phyloP scores from a whole-genome alignment of 2,113 vertebrate species.

The Drymodes brunneopygia region DNA sequence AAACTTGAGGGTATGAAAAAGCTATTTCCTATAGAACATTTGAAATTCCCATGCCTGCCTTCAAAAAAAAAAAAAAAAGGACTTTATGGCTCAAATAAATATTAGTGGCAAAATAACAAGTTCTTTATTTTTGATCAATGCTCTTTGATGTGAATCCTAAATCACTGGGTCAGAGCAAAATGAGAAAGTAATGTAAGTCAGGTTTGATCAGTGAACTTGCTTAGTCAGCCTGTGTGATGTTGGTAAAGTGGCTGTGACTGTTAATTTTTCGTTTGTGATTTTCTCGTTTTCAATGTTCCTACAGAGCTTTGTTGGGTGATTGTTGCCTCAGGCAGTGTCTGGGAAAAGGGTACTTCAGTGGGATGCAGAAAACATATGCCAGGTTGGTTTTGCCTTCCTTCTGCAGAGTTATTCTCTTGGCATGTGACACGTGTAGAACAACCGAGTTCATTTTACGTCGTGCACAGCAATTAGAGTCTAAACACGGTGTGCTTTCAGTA shows the following conservation, averaged over 20 bases:
- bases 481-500: not conserved
- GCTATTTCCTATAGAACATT: not conserved
- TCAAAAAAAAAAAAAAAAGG: not conserved
- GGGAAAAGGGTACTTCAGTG: not conserved
- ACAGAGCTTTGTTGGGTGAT: not conserved
- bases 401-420: not conserved
- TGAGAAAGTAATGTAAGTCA: not conserved
- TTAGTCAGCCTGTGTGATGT: not conserved
- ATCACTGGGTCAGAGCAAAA: not conserved
- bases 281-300: fast-evolving
- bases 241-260: not conserved
- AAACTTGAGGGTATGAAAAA: not conserved
- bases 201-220: not conserved
- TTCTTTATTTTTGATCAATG: not conserved
- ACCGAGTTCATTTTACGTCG: not conserved
- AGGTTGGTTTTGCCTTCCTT: not conserved
- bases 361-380: not conserved
- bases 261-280: not conserved
- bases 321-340: not conserved
- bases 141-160: not conserved
- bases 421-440: not conserved
- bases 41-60: not conserved
- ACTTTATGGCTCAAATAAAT: not conserved
- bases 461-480: not conserved
- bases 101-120: not conserved